These are phyloP conservation scores for Crotalus viridis DNA, from an alignment of 2,113 vertebrate genomes.

Conservation along the genomic window DNA sequence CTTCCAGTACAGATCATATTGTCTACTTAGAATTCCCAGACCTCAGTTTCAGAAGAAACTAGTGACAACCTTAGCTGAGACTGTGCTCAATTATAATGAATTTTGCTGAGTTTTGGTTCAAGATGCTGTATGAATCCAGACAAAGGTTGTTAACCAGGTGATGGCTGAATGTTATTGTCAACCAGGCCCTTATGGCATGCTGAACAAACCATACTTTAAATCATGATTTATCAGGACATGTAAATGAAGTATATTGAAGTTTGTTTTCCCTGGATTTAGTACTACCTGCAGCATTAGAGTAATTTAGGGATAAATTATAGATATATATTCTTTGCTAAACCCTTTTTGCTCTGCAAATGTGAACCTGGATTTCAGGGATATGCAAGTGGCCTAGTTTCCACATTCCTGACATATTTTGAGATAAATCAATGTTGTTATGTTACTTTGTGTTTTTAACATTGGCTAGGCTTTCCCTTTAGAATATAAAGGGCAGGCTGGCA, in stretches of 20 bases:
- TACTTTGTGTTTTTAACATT: constrained; percentile 46
- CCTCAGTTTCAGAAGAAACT: neutral
- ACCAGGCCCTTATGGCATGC: neutral
- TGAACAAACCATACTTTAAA: neutral
- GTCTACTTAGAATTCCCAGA: neutral
- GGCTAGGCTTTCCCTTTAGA: constrained; percentile 60
- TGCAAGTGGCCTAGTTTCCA: neutral
- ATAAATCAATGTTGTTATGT: constrained; percentile 36
- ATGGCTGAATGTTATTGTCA: neutral
- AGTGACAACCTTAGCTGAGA: neutral
- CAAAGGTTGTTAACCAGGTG: neutral
- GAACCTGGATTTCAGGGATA: neutral
- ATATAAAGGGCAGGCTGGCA: constrained; percentile 62
- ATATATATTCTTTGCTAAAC: neutral
- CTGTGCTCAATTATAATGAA: neutral
- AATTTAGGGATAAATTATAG: neutral
- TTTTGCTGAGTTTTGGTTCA: neutral
- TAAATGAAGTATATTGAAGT: neutral
- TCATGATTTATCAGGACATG: neutral
- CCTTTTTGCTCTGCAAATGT: neutral
- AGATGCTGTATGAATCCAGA: neutral
- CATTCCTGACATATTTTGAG: rapidly evolving
- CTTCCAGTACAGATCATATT: neutral
- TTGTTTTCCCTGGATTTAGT: neutral
- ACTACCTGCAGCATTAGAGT: neutral